These are phyloP conservation scores for Portunus trituberculatus DNA, from an alignment of 1,140 invertebrate genomes.

Conservation along the genomic window DNA sequence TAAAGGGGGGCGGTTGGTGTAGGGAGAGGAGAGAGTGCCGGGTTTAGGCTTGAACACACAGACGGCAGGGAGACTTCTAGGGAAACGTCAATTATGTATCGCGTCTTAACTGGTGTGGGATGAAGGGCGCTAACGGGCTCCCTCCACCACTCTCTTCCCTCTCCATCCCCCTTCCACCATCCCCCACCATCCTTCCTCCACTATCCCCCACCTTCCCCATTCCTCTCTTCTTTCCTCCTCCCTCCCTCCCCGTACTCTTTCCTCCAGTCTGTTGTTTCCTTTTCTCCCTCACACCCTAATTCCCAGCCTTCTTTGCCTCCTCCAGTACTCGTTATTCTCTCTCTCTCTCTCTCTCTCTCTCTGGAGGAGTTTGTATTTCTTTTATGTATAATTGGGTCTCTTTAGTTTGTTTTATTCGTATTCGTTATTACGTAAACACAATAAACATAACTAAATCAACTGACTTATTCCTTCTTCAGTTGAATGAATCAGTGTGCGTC, in stretches of 20 bases:
- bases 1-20: not conserved
- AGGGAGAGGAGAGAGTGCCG: not conserved
- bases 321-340: not conserved
- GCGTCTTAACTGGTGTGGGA: conserved; percentile 48
- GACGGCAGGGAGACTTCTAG: conserved; percentile 3
- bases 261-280: not conserved
- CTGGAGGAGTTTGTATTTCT: not conserved
- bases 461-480: too few relatives aligned
- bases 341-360: not conserved
- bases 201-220: not conserved
- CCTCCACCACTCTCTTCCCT: not conserved
- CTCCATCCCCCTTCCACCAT: not conserved
- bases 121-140: not conserved
- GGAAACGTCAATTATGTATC: conserved; percentile 54
- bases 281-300: conserved; percentile 8
- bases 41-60: conserved; percentile 26
- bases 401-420: too few relatives aligned
- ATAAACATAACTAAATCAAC: too few relatives aligned
- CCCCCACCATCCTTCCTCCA: not conserved
- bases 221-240: not conserved
- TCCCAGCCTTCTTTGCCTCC: not conserved
- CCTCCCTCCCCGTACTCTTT: not conserved
- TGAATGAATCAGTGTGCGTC: too few relatives aligned
- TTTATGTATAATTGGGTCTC: too few relatives aligned
- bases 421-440: too few relatives aligned